phyloP scores from a whole-genome alignment of 2,888 invertebrate species.

The Lasioglossum malachurum region DNA sequence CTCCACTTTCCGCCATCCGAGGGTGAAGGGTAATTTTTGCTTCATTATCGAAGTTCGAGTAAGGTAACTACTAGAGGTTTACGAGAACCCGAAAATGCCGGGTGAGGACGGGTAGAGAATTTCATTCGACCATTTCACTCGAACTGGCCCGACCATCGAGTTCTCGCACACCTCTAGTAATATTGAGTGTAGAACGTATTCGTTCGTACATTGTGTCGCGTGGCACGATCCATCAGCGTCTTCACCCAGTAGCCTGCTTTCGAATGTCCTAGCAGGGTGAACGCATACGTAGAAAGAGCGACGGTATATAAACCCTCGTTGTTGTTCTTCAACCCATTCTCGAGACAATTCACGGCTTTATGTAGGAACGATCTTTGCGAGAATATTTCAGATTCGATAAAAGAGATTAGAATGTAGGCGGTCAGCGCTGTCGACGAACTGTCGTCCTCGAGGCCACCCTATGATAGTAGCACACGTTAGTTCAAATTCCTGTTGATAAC shows the following conservation, averaged over 20 bases:
- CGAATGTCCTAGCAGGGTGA: conserved; percentile 85
- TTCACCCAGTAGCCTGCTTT: conserved; percentile 84
- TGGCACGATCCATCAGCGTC: conserved; percentile 84
- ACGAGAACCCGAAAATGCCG: too few relatives aligned
- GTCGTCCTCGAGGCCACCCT: conserved; percentile 81
- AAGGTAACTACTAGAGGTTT: too few relatives aligned
- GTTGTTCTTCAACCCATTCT: conserved; percentile 79
- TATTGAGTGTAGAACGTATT: background rate
- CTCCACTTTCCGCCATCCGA: background rate
- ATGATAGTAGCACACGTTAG: conserved; percentile 14
- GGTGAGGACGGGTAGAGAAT: too few relatives aligned
- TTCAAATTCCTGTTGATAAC: background rate
- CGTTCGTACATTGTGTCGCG: conserved; percentile 78
- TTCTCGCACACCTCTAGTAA: background rate
- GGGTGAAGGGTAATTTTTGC: background rate
- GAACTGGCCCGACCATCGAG: background rate
- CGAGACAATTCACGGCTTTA: conserved; percentile 88
- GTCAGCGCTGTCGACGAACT: conserved; percentile 87
- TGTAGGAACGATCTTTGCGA: conserved; percentile 86
- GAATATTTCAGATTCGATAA: conserved; percentile 87
- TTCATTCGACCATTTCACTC: too few relatives aligned
- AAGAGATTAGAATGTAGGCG: conserved; percentile 89
- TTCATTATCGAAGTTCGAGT: too few relatives aligned
- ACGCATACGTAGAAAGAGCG: conserved; percentile 86
- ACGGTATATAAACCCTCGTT: conserved; percentile 86